Evolutionary conservation across 23 tunicate species (phyloP).

Genomic region (Oikopleura vanhoeffeni): DNA sequence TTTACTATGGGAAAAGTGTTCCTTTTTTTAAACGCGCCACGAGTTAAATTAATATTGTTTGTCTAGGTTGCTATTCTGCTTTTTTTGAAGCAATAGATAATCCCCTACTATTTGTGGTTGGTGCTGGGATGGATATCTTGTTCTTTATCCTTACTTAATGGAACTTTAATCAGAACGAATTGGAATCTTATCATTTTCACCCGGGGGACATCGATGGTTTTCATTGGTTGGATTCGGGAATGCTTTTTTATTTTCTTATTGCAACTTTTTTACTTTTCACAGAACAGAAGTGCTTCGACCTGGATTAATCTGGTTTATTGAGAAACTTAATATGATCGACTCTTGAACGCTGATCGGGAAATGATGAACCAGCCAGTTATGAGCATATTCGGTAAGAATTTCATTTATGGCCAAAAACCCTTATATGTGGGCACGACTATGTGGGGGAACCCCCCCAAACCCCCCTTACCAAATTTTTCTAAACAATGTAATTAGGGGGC

Average conservation of each 20-base stretch:
- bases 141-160: conserved; percentile 32
- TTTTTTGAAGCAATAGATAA: conserved; percentile 38
- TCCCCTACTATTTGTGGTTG: conserved; percentile 45
- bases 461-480: too few species aligned
- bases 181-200: conserved; percentile 19
- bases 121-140: too few species aligned
- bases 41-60: too few species aligned
- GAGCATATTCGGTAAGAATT: conserved; percentile 32
- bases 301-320: conserved; percentile 53
- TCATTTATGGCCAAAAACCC: too few species aligned
- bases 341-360: conserved; percentile 41
- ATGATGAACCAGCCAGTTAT: conserved; percentile 49
- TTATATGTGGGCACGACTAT: too few species aligned
- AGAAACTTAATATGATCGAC: conserved; percentile 56
- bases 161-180: too few species aligned
- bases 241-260: conserved; percentile 39
- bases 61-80: conserved; percentile 49
- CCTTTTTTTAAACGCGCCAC: background rate
- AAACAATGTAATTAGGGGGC: too few species aligned
- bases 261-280: conserved; percentile 46
- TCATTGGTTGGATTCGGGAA: conserved; percentile 57
- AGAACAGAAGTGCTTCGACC: conserved; percentile 54
- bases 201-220: conserved; percentile 46
- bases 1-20: background rate
- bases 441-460: too few species aligned